Evolutionary conservation across 2,113 vertebrate genomes (phyloP).

Genomic region (Mesoclemmys tuberculata): DNA sequence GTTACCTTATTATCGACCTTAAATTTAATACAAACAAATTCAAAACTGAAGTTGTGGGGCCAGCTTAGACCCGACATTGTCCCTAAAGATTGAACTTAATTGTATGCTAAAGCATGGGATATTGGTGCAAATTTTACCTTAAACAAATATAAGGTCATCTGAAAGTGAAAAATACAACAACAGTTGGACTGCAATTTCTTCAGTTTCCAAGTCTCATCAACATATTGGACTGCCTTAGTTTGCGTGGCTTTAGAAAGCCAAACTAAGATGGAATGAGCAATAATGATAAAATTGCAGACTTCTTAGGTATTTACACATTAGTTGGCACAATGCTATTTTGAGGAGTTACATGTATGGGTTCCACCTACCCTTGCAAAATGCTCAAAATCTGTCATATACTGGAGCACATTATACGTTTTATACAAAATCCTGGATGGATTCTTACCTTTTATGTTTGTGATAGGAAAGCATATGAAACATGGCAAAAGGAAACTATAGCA

Average conservation of each 20-base stretch:
- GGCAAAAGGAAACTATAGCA: slow-evolving; percentile 46
- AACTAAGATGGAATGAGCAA: slow-evolving; percentile 53
- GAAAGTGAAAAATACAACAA: background rate
- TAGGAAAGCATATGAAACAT: slow-evolving; percentile 49
- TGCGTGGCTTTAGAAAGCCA: slow-evolving; percentile 39
- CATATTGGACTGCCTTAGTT: background rate
- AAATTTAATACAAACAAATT: background rate
- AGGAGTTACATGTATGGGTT: slow-evolving; percentile 71
- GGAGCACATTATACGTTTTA: slow-evolving; percentile 44
- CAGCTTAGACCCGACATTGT: background rate
- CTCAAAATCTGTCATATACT: slow-evolving; percentile 57
- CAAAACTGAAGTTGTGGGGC: background rate
- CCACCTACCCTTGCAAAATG: slow-evolving; percentile 60
- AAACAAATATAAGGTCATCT: background rate
- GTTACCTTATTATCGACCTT: background rate
- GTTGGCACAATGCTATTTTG: slow-evolving; percentile 66
- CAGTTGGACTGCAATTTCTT: background rate
- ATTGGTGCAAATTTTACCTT: background rate
- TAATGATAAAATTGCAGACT: slow-evolving; percentile 2
- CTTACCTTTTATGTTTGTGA: slow-evolving; percentile 53
- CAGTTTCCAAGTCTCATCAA: slow-evolving; percentile 44
- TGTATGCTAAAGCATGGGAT: background rate
- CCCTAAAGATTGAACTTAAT: background rate
- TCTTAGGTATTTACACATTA: slow-evolving; percentile 3
- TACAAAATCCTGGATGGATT: slow-evolving; percentile 47